Evolutionary conservation across 2,113 vertebrate species (phyloP), one percentile per base, ranked within the genome.

Genomic region (Pterophyllum scalare): DNA sequence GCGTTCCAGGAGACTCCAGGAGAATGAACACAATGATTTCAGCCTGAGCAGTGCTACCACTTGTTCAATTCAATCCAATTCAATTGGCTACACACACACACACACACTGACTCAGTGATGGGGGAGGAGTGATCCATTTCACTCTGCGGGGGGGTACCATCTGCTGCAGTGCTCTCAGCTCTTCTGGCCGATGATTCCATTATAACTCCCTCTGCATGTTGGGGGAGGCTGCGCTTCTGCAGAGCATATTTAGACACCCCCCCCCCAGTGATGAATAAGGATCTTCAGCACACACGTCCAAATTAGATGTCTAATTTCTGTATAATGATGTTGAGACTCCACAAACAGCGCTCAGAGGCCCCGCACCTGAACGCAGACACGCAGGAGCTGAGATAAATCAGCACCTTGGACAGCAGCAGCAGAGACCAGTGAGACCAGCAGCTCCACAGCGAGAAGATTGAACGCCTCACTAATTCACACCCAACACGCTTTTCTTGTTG

Each of bases 221-320:
- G 28, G 64, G 43, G 26, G 65, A 52, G 3, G 3, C 26, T 72
- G 43, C 52, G 46, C 24, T 59, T 15, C 56, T 1, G 56, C 56
- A 31, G 33, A 26, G 0, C 10, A 58, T 7, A 33, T 33, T 6
- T 6, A 33, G 5, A 6, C 31, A 6, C 31, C 31, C 31, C 31
- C 31, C 31, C 10, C 54, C 22, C 24, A 13, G 33, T 40, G 56
- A 33, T 59, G 22, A 76, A 40, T 13, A 24, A 40, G 3, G 15
- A 13, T 70, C 38, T 15, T n/a, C 22, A 77, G 35, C 0, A 0
- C 3, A 5, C 46, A 40, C 3, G 3, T 38, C 20, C 64, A 26
- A 1, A 1, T n/a, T 7, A 22, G 31, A 22, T 15, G 15, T 0
- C 40, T 19, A 64, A 64, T 38, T 62, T 13, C 38, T 0, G 24